Evolutionary conservation across 2,888 invertebrate genomes (phyloP).

Genomic region (Tinea trinotella): DNA sequence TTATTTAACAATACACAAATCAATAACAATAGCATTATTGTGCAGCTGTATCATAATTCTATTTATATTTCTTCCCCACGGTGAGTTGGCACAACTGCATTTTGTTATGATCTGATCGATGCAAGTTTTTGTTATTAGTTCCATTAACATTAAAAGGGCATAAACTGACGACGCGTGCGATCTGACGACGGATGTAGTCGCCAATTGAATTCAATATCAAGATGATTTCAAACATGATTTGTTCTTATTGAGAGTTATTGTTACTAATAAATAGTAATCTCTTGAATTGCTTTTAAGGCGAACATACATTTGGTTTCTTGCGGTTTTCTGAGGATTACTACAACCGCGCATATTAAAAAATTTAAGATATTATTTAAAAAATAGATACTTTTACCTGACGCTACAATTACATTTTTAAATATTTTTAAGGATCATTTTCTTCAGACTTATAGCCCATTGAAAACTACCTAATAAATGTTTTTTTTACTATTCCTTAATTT

Average conservation of each 20-base stretch:
- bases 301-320: no score
- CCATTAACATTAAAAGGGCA: constrained; percentile 15
- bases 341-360: no score
- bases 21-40: neutral
- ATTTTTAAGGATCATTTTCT: no score
- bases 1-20: neutral
- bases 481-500: no score
- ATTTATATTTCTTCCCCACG: neutral
- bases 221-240: constrained; percentile 34
- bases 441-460: no score
- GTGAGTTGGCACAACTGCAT: neutral
- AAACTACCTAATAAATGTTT: no score
- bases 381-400: no score
- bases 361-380: no score
- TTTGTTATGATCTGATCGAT: neutral
- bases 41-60: neutral
- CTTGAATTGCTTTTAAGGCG: no score
- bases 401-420: no score
- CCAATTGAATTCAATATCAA: constrained; percentile 51
- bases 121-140: neutral
- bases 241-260: neutral
- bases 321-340: no score
- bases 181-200: constrained; percentile 11
- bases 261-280: neutral
- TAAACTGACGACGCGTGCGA: constrained; percentile 15